These are phyloP conservation scores for Erythrocercus mccallii DNA, from an alignment of 2,113 vertebrate genomes.

Conservation along the genomic window DNA sequence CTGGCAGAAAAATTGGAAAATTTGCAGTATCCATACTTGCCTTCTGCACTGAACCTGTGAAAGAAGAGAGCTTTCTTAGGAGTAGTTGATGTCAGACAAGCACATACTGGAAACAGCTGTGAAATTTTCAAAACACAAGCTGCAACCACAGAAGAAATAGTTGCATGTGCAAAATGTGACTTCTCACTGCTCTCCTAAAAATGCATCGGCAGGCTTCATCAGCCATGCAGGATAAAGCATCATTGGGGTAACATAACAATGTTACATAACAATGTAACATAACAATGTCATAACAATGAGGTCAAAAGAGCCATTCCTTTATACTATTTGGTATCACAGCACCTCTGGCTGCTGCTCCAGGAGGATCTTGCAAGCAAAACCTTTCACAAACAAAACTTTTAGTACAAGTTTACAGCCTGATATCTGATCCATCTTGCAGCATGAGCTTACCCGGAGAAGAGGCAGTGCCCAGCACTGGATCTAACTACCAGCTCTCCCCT, in stretches of 20 bases:
- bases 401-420: not conserved
- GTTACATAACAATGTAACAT: too few relatives aligned
- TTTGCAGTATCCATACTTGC: not conserved
- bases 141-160: not conserved
- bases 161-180: not conserved
- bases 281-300: not conserved
- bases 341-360: not conserved
- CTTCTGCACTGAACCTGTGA: not conserved
- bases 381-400: not conserved
- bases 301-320: not conserved
- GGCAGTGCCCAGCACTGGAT: not conserved
- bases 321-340: not conserved
- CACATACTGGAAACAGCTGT: not conserved
- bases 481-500: not conserved
- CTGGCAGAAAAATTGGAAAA: not conserved
- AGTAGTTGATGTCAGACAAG: not conserved
- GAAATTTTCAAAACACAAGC: not conserved
- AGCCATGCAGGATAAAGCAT: not conserved
- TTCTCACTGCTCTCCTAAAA: not conserved
- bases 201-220: not conserved
- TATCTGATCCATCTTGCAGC: not conserved
- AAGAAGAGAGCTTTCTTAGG: not conserved
- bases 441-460: not conserved
- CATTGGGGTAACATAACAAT: too few relatives aligned
- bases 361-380: not conserved